Base-by-base conservation (phyloP, 2,888 invertebrate genomes). In the Agrilus biguttatus region DNA sequence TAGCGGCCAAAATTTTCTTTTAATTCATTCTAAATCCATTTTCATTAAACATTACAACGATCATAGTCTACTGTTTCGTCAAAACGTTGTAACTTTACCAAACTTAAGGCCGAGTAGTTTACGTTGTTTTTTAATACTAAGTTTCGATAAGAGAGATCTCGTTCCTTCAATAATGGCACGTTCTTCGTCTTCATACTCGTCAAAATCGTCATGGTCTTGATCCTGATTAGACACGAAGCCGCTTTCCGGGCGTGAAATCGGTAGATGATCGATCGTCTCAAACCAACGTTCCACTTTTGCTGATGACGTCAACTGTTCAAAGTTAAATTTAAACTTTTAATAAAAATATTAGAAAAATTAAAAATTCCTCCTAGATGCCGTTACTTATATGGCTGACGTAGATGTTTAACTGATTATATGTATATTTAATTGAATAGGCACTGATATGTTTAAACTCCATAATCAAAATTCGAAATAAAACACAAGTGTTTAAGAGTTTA, bases 221-320 rank as follows among this genome's bases (percentile, higher is more conserved):
- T 77, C 74, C 44, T 70, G 72, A 21, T 78, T 80, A 17, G 80
- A 81, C 33, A 83, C 74, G 63, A 84, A 85, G 10, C 84, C 84
- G 59, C 83, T 83, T 62, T 84, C 84, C 1, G 82, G 83, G 8
- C 83, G 71, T 8, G 83, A 83, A 44, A 80, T 68, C 13, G 80
- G 75, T 14, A 72, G 65, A 10, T 75, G 70, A 14, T 75, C 77
- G 51, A 82, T 68, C 50, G 83, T 74, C 48, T 83, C 81, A 62
- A 86, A 85, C 85, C 85, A 86, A 40, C 84, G 75, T 57, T 83
- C 82, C 57, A 85, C 82, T 69, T 85, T 85, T 47, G 83, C 83
- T 49, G 77, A 74, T 43, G 84, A 78, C 53, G 80, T 81, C 58
- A 84, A 70, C 84, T 84, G 69, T 48, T 33, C 5, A 39, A 32